Evolutionary conservation across 1,140 invertebrate species (phyloP).

Genomic region (Metaphire vulgaris): DNA sequence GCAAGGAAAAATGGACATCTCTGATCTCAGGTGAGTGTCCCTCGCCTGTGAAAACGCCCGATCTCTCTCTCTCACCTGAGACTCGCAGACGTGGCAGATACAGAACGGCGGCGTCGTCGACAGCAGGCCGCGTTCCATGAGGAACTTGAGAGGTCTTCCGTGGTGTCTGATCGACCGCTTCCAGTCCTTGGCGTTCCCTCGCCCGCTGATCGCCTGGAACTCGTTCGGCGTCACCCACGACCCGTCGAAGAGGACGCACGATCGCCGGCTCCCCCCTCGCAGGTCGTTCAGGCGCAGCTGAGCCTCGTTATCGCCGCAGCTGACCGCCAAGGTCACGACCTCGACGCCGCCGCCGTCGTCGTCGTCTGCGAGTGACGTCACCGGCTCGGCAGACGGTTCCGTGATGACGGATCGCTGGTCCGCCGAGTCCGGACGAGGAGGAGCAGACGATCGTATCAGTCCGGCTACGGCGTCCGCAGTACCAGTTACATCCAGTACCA

Average conservation of each 20-base stretch:
- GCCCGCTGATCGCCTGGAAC: slow-evolving; percentile 50
- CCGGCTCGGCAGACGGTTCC: no score
- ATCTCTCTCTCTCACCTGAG: not conserved
- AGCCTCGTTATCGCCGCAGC: slow-evolving; percentile 53
- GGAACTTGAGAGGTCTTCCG: slow-evolving; percentile 51
- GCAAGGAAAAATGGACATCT: no score
- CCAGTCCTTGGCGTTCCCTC: slow-evolving; percentile 54
- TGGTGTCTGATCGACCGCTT: slow-evolving; percentile 51
- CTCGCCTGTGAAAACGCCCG: no score
- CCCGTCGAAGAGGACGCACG: slow-evolving; percentile 44
- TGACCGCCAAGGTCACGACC: slow-evolving; percentile 51
- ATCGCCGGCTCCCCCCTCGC: slow-evolving; percentile 53
- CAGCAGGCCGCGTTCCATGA: slow-evolving; percentile 46
- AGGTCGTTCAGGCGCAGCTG: slow-evolving; percentile 50
- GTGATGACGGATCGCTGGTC: no score
- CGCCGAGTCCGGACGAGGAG: no score
- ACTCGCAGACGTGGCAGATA: slow-evolving; percentile 40
- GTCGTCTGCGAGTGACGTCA: no score
- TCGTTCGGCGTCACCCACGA: slow-evolving; percentile 54
- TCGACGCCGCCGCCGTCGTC: no score
- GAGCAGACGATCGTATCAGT: no score
- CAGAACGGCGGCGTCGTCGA: slow-evolving; percentile 42
- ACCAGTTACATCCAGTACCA: no score
- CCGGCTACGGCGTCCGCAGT: no score
- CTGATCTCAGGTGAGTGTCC: no score